Evolutionary conservation across 2,888 invertebrate species (phyloP).

Genomic region (Formica aserva): DNA sequence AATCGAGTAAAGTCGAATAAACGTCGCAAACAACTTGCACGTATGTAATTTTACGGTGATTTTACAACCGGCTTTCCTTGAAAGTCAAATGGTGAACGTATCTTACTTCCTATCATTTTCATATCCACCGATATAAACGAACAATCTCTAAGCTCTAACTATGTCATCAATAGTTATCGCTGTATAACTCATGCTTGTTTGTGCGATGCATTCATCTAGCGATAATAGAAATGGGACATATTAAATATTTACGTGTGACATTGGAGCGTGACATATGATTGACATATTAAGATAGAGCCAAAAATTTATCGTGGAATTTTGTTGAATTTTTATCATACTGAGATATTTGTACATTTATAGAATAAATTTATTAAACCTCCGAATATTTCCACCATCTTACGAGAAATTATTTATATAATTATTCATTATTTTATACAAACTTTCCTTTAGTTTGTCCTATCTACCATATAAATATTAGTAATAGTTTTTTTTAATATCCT

Average conservation of each 20-base stretch:
- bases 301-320: constrained; percentile 24
- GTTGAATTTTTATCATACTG: background rate
- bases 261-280: background rate
- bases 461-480: too few species aligned
- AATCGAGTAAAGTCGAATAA: constrained; percentile 6
- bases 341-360: background rate
- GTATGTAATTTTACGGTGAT: background rate
- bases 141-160: background rate
- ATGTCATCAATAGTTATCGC: constrained; percentile 2
- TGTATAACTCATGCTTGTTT: background rate
- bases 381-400: background rate
- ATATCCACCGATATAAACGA: background rate
- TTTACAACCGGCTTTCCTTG: background rate
- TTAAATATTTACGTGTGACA: background rate
- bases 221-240: background rate
- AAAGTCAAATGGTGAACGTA: background rate
- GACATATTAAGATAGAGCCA: constrained; percentile 12
- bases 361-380: background rate
- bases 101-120: background rate
- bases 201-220: background rate
- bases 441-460: background rate
- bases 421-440: background rate
- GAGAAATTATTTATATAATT: constrained; percentile 5
- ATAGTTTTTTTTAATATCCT: background rate
- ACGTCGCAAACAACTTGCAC: background rate